Evolutionary conservation across 2,113 vertebrate species (phyloP).

Genomic region (Mohoua ochrocephala): DNA sequence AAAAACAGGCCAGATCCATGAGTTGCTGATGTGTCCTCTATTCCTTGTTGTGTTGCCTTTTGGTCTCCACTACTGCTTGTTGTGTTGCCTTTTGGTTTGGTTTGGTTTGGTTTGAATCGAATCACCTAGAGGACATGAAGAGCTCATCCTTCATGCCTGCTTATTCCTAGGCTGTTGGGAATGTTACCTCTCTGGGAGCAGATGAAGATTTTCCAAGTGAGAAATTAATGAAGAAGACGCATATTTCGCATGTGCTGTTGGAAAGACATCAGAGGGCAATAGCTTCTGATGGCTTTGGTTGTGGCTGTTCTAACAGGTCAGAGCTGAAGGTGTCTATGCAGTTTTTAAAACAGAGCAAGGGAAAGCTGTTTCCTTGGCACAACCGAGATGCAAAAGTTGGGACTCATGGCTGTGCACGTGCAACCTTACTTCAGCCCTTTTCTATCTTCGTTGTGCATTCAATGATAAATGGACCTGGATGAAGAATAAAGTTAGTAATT

Average conservation of each 20-base stretch:
- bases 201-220: not conserved
- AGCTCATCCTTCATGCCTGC: not conserved
- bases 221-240: not conserved
- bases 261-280: not conserved
- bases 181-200: not conserved
- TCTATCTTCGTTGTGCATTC: not conserved
- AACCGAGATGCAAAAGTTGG: not conserved
- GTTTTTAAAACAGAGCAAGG: not conserved
- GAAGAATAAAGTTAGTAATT: not conserved
- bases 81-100: not conserved
- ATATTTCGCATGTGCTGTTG: not conserved
- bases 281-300: not conserved
- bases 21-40: not conserved
- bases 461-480: not conserved
- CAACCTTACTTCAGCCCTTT: not conserved
- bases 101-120: not conserved
- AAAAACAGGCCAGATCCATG: not conserved
- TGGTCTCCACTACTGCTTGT: not conserved
- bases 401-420: fast-evolving
- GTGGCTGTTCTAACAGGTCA: not conserved
- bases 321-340: not conserved
- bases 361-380: not conserved
- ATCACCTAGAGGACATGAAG: not conserved
- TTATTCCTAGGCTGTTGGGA: not conserved
- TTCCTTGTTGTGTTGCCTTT: not conserved